Evolutionary conservation across 2,113 vertebrate species (phyloP), one percentile per base, ranked within the genome.

Genomic region (Forbesichthys agassizii): DNA sequence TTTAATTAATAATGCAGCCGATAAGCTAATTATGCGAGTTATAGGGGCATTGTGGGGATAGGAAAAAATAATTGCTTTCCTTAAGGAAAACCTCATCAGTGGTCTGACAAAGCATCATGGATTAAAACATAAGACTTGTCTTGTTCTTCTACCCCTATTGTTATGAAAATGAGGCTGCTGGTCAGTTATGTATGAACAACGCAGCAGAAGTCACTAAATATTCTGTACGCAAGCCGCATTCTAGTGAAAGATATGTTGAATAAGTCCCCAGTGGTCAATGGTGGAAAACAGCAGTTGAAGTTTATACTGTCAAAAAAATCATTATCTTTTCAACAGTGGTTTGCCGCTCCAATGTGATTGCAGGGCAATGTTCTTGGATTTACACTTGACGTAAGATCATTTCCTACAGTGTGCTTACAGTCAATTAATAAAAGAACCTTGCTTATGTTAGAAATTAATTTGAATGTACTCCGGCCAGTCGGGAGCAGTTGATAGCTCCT

Each of bases 11-110:
- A 89, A 90, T 84, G 81, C 88, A 47, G 66, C 84, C 71, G 83
- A 91, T 91, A 92, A 88, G 87, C 91, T 92, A 92, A 93, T 92
- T 90, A 93, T 90, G 78, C 77, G 77, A 91, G 88, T 90, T 91
- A 83, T 83, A 82, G 83, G 81, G 77, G 82, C 87, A 85, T 81
- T 78, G 80, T 51, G 33, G 83, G 82, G 76, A 79, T 84, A 77
- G 78, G 76, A 74, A 77, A 81, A 89, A 91, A 91, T 89, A 91
- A 92, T 93, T 91, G 89, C 85, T 86, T 88, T 91, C 79, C 84
- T 90, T 81, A 74, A 89, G 87, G 89, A 90, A 77, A 80, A 86
- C 64, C 84, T 89, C 78, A 86, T 89, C 86, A 78, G 77, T 69
- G 85, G 77, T 85, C 63, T 67, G 78, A 89, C 86, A 89, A 89